Evolutionary conservation across 2,888 invertebrate species (phyloP).

Genomic region (Teleiodes luculella): DNA sequence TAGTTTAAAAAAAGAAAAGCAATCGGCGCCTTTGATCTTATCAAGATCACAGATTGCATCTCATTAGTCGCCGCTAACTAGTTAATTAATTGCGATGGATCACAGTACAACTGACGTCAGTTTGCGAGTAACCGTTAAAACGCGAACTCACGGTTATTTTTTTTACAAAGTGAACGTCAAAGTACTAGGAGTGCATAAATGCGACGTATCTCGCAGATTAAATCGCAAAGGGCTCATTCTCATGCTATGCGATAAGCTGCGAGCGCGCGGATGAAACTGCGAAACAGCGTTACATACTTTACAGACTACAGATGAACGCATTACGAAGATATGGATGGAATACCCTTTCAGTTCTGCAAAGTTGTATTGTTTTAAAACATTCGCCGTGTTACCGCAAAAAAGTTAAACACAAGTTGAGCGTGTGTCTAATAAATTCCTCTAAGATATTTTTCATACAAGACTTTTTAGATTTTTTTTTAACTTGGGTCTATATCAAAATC

Average conservation of each 20-base stretch:
- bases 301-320: constrained; percentile 11
- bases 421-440: no score
- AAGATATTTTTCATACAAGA: no score
- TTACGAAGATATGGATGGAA: constrained; percentile 8
- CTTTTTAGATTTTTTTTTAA: no score
- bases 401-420: no score
- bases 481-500: no score
- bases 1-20: neutral
- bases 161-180: constrained; percentile 12
- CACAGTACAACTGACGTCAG: neutral
- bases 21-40: neutral
- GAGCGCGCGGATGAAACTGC: constrained; percentile 40
- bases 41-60: neutral
- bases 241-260: constrained; percentile 42
- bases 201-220: constrained; percentile 50
- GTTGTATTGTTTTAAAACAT: no score
- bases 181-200: constrained; percentile 43
- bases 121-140: no score
- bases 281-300: constrained; percentile 23
- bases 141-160: neutral
- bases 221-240: constrained; percentile 55
- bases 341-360: no score
- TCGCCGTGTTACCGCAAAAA: no score
- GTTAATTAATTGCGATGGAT: neutral
- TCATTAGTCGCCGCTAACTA: neutral